Percentiles rank a stretch among this genome's conserved stretches.
Evolutionary conservation across 2,113 vertebrate species (phyloP).

Genomic region (Aepyceros melampus): DNA sequence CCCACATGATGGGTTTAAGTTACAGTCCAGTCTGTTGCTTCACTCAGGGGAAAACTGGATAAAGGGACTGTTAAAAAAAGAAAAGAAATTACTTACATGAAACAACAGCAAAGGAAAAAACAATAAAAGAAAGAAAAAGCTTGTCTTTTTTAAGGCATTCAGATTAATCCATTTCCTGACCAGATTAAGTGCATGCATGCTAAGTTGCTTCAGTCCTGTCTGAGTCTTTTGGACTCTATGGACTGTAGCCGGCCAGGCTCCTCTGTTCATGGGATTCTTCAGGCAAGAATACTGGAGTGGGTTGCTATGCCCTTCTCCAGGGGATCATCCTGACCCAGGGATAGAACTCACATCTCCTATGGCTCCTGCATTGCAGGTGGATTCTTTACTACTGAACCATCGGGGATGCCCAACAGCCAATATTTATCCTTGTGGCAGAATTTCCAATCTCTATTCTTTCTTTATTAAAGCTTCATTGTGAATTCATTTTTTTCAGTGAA

Average conservation of each 20-base stretch:
- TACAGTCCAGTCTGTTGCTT: neutral
- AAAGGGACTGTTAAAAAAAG: neutral
- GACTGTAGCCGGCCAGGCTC: neutral
- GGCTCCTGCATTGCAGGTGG: neutral
- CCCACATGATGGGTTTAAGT: conserved; percentile 27
- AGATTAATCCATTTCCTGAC: neutral
- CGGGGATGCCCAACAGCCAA: neutral
- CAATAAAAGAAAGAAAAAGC: neutral
- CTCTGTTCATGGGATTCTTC: neutral
- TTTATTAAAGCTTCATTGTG: neutral
- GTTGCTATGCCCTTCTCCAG: neutral
- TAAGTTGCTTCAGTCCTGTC: neutral
- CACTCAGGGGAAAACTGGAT: conserved; percentile 21
- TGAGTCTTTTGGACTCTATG: neutral
- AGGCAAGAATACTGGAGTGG: neutral
- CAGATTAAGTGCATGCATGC: neutral
- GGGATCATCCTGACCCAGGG: neutral
- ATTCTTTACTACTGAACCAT: neutral
- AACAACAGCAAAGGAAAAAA: neutral
- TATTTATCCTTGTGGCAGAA: neutral
- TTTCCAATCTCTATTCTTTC: neutral
- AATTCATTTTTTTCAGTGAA: neutral
- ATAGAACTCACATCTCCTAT: neutral
- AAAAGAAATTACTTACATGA: conserved; percentile 8
- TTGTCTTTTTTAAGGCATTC: neutral